Evolutionary conservation across 2,888 invertebrate species (phyloP).

Genomic region (Tenthredo amoena): DNA sequence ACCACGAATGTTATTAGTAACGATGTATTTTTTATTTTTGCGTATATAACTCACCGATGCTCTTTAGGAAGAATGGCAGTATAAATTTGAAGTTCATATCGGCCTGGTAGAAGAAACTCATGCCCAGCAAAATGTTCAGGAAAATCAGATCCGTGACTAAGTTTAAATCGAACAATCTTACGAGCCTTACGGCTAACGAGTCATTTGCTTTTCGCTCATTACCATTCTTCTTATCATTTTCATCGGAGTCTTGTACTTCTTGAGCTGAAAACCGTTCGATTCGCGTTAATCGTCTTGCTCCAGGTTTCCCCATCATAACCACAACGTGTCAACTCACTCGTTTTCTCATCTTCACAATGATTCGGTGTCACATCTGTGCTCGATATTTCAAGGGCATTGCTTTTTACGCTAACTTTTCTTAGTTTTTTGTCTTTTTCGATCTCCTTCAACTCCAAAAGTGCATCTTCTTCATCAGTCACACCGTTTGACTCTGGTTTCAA

Average conservation of each 20-base stretch:
- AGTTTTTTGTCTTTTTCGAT: conserved; percentile 78
- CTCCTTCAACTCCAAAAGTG: conserved; percentile 70
- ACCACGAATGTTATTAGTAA: not conserved
- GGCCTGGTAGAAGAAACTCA: conserved; percentile 87
- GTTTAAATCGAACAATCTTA: conserved; percentile 86
- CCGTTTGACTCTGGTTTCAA: not conserved
- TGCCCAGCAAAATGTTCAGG: conserved; percentile 86
- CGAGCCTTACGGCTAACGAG: conserved; percentile 81
- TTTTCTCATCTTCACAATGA: not conserved
- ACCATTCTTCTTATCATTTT: conserved; percentile 81
- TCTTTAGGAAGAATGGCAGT: conserved; percentile 84
- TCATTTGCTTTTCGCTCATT: conserved; percentile 74
- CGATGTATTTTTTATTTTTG: not conserved
- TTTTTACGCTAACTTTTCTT: conserved; percentile 76
- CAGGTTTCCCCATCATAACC: conserved; percentile 63
- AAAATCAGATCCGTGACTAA: conserved; percentile 86
- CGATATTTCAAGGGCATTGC: not conserved
- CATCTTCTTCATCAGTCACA: not conserved
- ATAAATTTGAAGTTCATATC: conserved; percentile 89
- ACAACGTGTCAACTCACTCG: not conserved
- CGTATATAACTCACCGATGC: conserved; percentile 79
- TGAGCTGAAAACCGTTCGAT: conserved; percentile 1
- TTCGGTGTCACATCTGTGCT: not conserved
- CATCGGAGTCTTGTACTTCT: conserved; percentile 81
- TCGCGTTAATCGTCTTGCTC: not conserved